These are phyloP conservation scores for Peromyscus eremicus DNA, from an alignment of 2,797 vertebrate species.

Conservation along the genomic window DNA sequence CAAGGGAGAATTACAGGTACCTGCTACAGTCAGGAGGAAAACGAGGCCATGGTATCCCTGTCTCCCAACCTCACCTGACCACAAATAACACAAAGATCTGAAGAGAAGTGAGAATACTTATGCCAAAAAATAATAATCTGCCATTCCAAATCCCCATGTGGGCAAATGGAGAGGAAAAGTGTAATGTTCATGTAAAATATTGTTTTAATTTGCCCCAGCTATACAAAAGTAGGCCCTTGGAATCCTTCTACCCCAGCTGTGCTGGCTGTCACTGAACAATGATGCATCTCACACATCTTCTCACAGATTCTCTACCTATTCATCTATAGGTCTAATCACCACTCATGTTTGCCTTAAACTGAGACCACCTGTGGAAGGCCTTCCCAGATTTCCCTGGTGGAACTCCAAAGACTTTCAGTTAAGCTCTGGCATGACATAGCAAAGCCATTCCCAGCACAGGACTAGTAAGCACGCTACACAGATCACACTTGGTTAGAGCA, in stretches of 20 bases:
- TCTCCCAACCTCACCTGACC: not conserved
- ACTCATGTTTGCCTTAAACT: slow-evolving; percentile 12
- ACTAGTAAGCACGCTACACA: not conserved
- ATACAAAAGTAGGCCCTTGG: not conserved
- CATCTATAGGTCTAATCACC: slow-evolving; percentile 5
- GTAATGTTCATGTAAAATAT: slow-evolving; percentile 17
- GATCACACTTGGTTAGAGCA: not conserved
- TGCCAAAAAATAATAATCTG: not conserved
- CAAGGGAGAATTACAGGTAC: not conserved
- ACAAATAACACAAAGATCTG: not conserved
- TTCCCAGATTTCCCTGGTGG: slow-evolving; percentile 8
- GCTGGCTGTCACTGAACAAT: not conserved
- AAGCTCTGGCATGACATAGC: not conserved
- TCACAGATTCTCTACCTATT: not conserved
- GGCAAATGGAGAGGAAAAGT: not conserved
- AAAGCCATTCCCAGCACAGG: not conserved
- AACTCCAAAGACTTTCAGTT: slow-evolving; percentile 18
- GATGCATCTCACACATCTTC: not conserved
- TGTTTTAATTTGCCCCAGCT: slow-evolving; percentile 31
- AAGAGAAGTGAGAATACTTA: not conserved
- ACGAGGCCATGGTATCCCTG: not conserved
- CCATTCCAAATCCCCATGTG: not conserved
- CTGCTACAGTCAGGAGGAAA: not conserved
- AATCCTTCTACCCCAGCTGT: not conserved
- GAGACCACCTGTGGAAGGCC: slow-evolving; percentile 12